A percentile compares a stretch with the other conserved stretches of the same genome.
These are phyloP conservation scores for Hydrolagus colliei DNA, from an alignment of 2,797 vertebrate species.

Conservation along the genomic window DNA sequence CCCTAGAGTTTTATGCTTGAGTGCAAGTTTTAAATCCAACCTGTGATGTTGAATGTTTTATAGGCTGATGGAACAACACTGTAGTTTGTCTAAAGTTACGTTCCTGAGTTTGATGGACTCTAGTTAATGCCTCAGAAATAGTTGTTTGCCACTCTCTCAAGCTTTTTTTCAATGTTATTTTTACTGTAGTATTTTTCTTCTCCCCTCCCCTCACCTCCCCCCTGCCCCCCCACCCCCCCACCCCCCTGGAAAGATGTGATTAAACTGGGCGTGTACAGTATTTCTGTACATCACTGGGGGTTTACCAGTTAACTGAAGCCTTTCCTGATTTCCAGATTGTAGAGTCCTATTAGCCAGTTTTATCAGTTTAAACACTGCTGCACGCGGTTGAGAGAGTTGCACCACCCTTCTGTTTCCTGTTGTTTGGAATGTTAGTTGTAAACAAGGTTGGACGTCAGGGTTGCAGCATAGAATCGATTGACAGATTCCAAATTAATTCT, in stretches of 20 bases:
- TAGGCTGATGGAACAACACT: neutral
- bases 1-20: neutral
- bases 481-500: neutral
- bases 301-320: neutral
- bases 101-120: neutral
- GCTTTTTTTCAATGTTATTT: neutral
- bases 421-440: slow-evolving; percentile 43
- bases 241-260: too few species aligned
- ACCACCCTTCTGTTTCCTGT: slow-evolving; percentile 47
- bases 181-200: neutral
- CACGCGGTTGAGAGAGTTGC: slow-evolving; percentile 25
- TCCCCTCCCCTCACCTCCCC: too few species aligned
- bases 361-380: neutral
- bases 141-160: neutral
- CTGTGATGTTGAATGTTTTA: neutral
- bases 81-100: neutral
- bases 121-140: neutral
- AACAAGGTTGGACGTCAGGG: slow-evolving; percentile 40
- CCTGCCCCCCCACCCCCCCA: too few species aligned
- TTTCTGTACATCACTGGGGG: neutral
- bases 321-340: neutral
- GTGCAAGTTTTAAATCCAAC: too few species aligned
- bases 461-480: slow-evolving; percentile 39
- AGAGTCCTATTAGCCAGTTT: neutral
- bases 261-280: neutral